These are phyloP conservation scores for Artibeus jamaicensis DNA, from an alignment of 2,797 vertebrate species.

Conservation along the genomic window DNA sequence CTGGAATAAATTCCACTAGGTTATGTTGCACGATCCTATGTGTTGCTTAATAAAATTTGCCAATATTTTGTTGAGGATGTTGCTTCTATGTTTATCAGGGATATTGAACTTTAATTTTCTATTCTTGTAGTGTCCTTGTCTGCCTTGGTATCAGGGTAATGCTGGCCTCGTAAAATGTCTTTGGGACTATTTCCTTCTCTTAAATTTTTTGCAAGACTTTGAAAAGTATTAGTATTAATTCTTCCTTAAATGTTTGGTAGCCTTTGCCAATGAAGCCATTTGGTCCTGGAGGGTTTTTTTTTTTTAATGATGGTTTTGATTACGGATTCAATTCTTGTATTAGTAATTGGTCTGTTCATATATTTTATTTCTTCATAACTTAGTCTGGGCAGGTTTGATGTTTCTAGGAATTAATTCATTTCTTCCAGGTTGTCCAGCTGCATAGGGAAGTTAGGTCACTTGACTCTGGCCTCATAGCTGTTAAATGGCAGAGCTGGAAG, in stretches of 20 bases:
- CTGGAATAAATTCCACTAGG: background rate
- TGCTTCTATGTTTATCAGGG: background rate
- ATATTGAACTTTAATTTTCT: background rate
- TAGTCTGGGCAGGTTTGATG: background rate
- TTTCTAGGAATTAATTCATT: background rate
- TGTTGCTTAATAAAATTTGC: background rate
- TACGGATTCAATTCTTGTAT: background rate
- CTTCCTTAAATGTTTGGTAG: background rate
- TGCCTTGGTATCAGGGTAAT: background rate
- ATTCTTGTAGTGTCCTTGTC: background rate
- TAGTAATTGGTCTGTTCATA: background rate
- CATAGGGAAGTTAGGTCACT: background rate
- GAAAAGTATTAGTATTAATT: background rate
- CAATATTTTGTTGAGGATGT: background rate
- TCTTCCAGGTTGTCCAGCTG: background rate
- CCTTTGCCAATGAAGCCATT: background rate
- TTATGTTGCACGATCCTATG: background rate
- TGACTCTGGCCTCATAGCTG: background rate
- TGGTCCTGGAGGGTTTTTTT: background rate
- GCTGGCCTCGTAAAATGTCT: background rate
- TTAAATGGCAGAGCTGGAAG: background rate
- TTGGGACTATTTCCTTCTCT: background rate
- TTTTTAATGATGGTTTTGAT: background rate
- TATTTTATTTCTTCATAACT: background rate
- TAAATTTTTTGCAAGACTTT: background rate